Evolutionary conservation across 2,888 invertebrate species (phyloP).

Genomic region (Perdita meconis): DNA sequence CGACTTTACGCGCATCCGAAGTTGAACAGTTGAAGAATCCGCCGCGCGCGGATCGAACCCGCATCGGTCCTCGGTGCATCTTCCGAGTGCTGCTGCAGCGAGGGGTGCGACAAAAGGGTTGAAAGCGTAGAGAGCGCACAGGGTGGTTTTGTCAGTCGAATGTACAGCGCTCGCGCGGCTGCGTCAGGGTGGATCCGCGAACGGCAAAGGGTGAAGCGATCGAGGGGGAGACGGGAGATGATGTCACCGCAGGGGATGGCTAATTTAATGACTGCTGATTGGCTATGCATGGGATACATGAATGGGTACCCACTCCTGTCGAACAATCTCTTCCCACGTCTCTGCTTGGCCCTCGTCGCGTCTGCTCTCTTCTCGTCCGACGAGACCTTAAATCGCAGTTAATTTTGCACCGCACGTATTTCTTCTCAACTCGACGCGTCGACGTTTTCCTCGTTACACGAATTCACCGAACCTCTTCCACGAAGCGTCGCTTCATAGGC

Average conservation of each 20-base stretch:
- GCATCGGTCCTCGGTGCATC: conserved; percentile 62
- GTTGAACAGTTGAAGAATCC: not conserved
- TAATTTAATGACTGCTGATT: conserved; percentile 81
- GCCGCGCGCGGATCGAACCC: conserved; percentile 17
- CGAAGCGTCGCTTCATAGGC: no score
- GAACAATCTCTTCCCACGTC: conserved; percentile 57
- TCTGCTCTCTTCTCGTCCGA: conserved; percentile 22
- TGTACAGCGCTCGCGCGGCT: conserved; percentile 28
- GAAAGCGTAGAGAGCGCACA: conserved; percentile 22
- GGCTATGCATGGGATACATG: conserved; percentile 73
- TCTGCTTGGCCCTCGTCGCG: conserved; percentile 25
- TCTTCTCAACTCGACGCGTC: not conserved
- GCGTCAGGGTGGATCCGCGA: conserved; percentile 19
- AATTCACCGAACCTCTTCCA: no score
- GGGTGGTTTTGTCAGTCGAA: conserved; percentile 60
- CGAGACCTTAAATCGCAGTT: conserved; percentile 19
- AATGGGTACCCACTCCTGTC: conserved; percentile 50
- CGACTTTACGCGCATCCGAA: not conserved
- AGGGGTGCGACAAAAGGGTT: conserved; percentile 62
- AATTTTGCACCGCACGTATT: conserved; percentile 33
- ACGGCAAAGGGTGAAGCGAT: conserved; percentile 15
- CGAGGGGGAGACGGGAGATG: conserved; percentile 56
- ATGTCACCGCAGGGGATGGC: conserved; percentile 76
- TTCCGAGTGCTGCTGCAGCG: conserved; percentile 22
- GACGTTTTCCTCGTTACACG: no score